Evolutionary conservation across 2,113 vertebrate species (phyloP).

Genomic region (Riparia riparia): DNA sequence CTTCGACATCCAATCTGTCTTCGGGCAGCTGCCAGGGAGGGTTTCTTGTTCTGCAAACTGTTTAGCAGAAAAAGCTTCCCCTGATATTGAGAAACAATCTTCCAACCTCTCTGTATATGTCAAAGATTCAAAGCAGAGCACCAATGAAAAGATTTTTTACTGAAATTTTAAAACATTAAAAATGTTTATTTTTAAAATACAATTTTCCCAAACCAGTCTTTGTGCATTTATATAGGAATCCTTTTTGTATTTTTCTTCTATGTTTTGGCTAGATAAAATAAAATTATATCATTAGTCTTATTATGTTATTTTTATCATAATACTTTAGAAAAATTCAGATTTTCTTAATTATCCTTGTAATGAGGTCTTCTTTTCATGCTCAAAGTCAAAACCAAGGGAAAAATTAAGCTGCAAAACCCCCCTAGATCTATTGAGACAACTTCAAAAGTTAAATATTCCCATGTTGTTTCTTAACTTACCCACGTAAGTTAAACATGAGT

Average conservation of each 20-base stretch:
- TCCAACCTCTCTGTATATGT: background rate
- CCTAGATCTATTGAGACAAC: background rate
- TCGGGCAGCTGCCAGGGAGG: background rate
- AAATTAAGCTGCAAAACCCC: background rate
- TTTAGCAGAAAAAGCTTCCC: background rate
- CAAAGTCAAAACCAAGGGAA: background rate
- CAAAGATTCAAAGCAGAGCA: background rate
- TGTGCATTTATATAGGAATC: background rate
- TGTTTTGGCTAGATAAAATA: background rate
- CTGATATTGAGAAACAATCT: background rate
- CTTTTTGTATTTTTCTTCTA: background rate
- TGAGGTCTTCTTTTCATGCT: fast-evolving
- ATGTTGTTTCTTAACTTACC: background rate
- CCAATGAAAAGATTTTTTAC: background rate
- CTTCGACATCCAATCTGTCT: constrained; percentile 38
- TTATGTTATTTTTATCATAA: background rate
- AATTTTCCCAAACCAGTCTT: background rate
- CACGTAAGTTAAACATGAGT: background rate
- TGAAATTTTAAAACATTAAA: background rate
- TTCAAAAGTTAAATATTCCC: background rate
- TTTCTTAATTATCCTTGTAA: background rate
- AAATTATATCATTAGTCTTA: background rate
- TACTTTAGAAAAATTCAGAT: background rate
- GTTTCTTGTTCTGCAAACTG: constrained; percentile 42
- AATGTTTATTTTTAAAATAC: background rate